Base-by-base conservation (phyloP, 2,888 invertebrate genomes). In the Chesias legatella region DNA sequence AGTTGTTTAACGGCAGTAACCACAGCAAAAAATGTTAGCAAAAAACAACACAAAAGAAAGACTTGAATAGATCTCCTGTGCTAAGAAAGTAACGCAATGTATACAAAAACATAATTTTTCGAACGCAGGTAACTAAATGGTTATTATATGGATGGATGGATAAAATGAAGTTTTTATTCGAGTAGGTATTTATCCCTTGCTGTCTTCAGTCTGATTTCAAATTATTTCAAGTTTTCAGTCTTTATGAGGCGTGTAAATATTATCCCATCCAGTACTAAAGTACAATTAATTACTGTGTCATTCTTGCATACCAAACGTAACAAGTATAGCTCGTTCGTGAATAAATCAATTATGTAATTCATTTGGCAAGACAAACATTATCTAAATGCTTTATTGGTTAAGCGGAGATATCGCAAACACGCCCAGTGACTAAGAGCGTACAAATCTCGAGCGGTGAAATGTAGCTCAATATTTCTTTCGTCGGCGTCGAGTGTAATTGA, bases 401-500 rank as follows among this genome's bases (percentile, higher is more conserved):
- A 37, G 33, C 35, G 17, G 33, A 45, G 34, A 40, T 44, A 41
- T 38, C 42, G 43, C 42, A 51, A 44, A 39, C 28, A 33, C 41
- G 31, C 30, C 21, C 27, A 29, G 25, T 6, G 29, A 26, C 41
- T 43, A 29, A 33, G 30, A 31, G 41, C 36, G 40, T 46, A 41
- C 29, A 40, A 48, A 46, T 44, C 43, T 44, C 29, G 31, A 10
- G 33, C 28, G 33, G 32, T 34, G 43, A 52, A 52, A 45, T 45
- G 45, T 38, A 30, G 33, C 39, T 20, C 33, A 35, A 45, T 46
- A 51, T 46, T 47, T 51, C 48, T 54, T 53, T 43, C 30, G 32
- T 45, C 45, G 42, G 44, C 33, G 51, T 38, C 25, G 46, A 51
- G 32, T 62, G 61, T 72, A 71, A 75, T 75, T 67, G 67, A 69